These are phyloP conservation scores for Nannobrachium achirus DNA, from an alignment of 2,113 vertebrate genomes.

Conservation along the genomic window DNA sequence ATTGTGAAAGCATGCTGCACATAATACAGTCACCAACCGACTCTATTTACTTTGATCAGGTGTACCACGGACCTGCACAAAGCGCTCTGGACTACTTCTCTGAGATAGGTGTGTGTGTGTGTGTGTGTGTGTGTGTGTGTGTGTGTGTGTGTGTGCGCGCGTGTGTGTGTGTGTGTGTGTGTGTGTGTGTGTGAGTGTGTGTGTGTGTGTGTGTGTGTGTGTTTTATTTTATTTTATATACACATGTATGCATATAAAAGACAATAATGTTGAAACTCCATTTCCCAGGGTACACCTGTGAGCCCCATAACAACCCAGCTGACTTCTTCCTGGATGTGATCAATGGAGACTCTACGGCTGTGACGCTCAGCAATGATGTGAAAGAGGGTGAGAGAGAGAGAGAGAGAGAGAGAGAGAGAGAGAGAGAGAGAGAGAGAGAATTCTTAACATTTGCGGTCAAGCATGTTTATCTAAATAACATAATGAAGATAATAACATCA, in stretches of 20 bases:
- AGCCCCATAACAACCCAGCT: constrained; percentile 92
- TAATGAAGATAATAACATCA: too few relatives aligned
- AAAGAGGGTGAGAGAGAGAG: constrained; percentile 57
- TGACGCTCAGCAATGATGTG: constrained; percentile 50
- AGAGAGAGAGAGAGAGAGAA: constrained; percentile 60
- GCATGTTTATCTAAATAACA: too few relatives aligned
- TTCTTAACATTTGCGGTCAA: not conserved
- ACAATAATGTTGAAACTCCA: not conserved
- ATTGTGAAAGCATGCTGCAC: too few relatives aligned
- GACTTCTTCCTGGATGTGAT: constrained; percentile 96
- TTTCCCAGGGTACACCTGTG: constrained; percentile 87
- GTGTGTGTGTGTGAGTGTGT: too few relatives aligned
- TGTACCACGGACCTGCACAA: constrained; percentile 88
- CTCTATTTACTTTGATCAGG: constrained; percentile 68
- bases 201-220: too few relatives aligned
- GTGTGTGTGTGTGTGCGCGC: too few relatives aligned
- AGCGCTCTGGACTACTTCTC: constrained; percentile 84
- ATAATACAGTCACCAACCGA: too few relatives aligned
- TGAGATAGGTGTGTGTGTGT: constrained; percentile 75
- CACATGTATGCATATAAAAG: too few relatives aligned
- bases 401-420: not conserved
- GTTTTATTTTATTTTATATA: too few relatives aligned
- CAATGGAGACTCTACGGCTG: constrained; percentile 87
- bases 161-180: too few relatives aligned
- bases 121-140: too few relatives aligned